phyloP scores from a whole-genome alignment of 2,797 vertebrate species.

The Scomberomorus guttatus region DNA sequence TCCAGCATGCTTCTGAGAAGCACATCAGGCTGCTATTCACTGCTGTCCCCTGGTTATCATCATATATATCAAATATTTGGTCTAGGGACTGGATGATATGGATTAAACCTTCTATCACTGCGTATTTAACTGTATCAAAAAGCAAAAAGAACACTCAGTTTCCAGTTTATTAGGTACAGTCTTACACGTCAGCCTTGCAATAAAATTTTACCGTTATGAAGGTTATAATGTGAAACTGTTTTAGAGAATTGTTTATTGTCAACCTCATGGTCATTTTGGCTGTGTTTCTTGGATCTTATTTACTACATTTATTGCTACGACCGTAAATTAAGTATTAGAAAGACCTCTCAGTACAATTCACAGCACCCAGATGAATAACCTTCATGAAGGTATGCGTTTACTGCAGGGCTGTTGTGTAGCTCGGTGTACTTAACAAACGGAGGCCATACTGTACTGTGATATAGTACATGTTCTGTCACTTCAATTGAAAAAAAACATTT shows the following conservation, averaged over 20 bases:
- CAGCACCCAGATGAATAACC: neutral
- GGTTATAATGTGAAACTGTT: neutral
- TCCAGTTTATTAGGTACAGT: neutral
- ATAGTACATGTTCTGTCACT: neutral
- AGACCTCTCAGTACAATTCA: slow-evolving; percentile 3
- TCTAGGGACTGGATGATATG: neutral
- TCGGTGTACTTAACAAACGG: neutral
- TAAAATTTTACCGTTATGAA: neutral
- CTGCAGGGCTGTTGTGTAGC: neutral
- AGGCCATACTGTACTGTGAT: neutral
- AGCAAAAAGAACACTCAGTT: neutral
- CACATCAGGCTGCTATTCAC: slow-evolving; percentile 14
- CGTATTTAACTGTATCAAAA: neutral
- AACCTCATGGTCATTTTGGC: neutral
- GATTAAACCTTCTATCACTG: slow-evolving; percentile 2
- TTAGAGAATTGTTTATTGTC: neutral
- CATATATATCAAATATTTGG: neutral
- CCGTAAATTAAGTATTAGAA: neutral
- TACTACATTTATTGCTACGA: neutral
- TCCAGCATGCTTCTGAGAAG: neutral
- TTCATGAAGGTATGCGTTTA: neutral
- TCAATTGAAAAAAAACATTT: neutral
- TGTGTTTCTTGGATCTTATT: neutral
- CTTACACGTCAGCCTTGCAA: neutral
- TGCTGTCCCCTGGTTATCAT: slow-evolving; percentile 22